Percentiles rank a stretch among this genome's conserved stretches.
Evolutionary conservation across 2,888 invertebrate species (phyloP).

Genomic region (Mimumesa dahlbomi): DNA sequence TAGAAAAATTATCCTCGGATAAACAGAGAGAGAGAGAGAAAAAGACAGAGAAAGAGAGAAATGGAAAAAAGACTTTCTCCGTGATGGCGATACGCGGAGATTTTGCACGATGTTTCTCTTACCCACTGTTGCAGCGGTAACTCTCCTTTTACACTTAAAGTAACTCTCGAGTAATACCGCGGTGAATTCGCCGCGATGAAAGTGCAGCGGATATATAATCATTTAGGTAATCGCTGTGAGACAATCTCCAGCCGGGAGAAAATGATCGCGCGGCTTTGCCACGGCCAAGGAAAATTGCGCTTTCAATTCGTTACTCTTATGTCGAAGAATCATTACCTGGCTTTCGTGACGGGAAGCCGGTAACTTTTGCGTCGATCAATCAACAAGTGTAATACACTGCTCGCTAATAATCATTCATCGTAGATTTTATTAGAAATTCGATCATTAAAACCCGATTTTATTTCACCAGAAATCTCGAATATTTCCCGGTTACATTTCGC

Average conservation of each 20-base stretch:
- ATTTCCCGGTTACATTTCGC: no score
- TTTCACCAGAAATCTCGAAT: no score
- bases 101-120: slow-evolving; percentile 10
- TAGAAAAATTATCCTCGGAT: no score
- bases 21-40: no score
- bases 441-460: no score
- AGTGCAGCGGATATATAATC: slow-evolving; percentile 67
- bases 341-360: slow-evolving; percentile 24
- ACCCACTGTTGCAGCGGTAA: slow-evolving; percentile 13
- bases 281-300: slow-evolving; percentile 68
- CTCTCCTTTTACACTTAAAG: slow-evolving; percentile 49
- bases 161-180: slow-evolving; percentile 53
- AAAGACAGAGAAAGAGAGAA: slow-evolving; percentile 15
- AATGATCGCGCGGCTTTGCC: slow-evolving; percentile 55
- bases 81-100: background rate
- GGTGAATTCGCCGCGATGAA: slow-evolving; percentile 66
- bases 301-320: slow-evolving; percentile 55
- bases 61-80: slow-evolving; percentile 51
- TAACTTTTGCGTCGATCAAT: slow-evolving; percentile 11
- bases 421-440: no score
- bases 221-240: slow-evolving; percentile 72
- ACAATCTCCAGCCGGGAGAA: slow-evolving; percentile 66
- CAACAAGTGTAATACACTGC: no score
- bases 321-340: slow-evolving; percentile 23
- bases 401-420: no score